Evolutionary conservation across 1,140 invertebrate genomes (phyloP), one percentile per base, ranked within the genome.

Genomic region (Conus betulinus): DNA sequence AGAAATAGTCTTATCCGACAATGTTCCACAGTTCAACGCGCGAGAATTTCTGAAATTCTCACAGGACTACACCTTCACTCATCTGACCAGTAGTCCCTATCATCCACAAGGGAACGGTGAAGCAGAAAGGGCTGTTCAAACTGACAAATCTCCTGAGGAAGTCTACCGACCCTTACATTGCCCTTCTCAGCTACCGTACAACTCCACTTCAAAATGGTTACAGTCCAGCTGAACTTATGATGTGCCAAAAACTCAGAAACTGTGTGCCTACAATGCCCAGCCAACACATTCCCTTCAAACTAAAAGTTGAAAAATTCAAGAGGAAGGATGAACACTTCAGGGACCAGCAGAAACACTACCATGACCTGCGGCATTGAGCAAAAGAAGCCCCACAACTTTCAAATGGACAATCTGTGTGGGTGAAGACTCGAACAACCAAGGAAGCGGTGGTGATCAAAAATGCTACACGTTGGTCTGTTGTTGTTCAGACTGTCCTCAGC

Each of bases 151-250:
- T 88, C 6, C 10, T 87, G 20, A 87, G 76, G 60, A 85, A 76
- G 39, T 89, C 89, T 25, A 20, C 84, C 15, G 88, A 91, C 79
- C 84, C 55, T 3, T 90, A 87, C 88, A 39, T 87, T 17, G 87
- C 89, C 13, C 76, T 91, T 57, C 55, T 92, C n/a, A 81, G 51
- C n/a, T 90, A 85, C 81, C 51, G 91, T 0, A 82, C 89, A 67
- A 91, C 90, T 25, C 90, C 91, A 0, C 53, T 90, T 55, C 20
- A 39, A 55, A 79, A 88, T 76, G 89, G 89, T 25, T 88, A 82
- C 52, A 88, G 87, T 71, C 89, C 87, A 25, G 76, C 84, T 27
- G 89, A 90, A 78, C 87, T 86, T 3, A 63, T 90, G 53, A 87
- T 90, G 87, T 85, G 89, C 23, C 11, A 87, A 11, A 88, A 86